Percentiles rank a stretch among this genome's conserved stretches.
Conservation (phyloP, 2,113 vertebrate genomes). For the Platysteira castanea region DNA sequence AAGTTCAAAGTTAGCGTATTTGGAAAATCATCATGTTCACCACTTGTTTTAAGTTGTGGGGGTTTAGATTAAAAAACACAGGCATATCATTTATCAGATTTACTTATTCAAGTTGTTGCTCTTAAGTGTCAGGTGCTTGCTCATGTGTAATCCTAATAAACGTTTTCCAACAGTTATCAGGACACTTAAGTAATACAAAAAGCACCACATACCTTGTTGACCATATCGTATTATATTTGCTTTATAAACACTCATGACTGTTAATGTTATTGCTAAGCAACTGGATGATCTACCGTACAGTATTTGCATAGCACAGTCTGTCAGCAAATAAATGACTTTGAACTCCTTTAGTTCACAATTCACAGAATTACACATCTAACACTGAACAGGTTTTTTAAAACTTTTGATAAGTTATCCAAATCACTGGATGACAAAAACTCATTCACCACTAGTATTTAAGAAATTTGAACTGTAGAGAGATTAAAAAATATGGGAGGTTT, state of each 20-base stretch:
- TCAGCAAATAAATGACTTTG: background rate
- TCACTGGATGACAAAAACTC: background rate
- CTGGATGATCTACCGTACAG: background rate
- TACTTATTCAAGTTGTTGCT: slow-evolving; percentile 35
- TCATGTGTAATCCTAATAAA: slow-evolving; percentile 18
- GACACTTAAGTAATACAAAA: slow-evolving; percentile 40
- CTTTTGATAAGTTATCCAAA: background rate
- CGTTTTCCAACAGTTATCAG: slow-evolving; percentile 39
- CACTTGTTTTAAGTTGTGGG: background rate
- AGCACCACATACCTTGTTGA: slow-evolving; percentile 51
- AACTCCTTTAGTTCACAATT: background rate
- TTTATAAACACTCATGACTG: slow-evolving; percentile 49
- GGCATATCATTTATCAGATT: slow-evolving; percentile 2
- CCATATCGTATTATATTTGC: slow-evolving; percentile 39
- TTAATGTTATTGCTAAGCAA: slow-evolving; percentile 56
- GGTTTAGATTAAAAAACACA: slow-evolving; percentile 1
- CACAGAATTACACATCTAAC: background rate
- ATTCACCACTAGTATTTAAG: background rate
- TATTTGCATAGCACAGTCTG: slow-evolving; percentile 3
- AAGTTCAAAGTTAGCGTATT: slow-evolving; percentile 10
- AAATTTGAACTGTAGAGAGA: background rate
- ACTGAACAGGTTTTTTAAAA: background rate
- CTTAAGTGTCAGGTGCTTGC: slow-evolving; percentile 29
- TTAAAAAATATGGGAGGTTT: background rate
- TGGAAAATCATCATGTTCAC: background rate